Evolutionary conservation across 2,888 invertebrate species (phyloP), one percentile per base, ranked within the genome.

Genomic region (Cephus spinipes): DNA sequence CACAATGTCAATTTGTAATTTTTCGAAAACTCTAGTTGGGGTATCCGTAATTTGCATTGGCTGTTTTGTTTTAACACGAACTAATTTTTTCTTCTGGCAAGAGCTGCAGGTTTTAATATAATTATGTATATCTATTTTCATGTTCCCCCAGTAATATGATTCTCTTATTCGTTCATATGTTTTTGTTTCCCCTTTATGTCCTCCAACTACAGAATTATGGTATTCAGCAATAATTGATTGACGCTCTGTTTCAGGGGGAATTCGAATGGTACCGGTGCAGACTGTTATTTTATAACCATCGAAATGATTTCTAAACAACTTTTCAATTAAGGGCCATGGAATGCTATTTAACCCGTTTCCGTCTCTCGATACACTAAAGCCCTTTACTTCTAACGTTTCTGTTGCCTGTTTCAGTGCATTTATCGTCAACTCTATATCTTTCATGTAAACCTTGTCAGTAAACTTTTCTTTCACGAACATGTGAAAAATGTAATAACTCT

Each of bases 41-140:
- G 83, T 77, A 12, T 79, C 79, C 1, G 82, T 81, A 30, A 79
- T 76, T 11, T 76, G 74, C 80, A 86, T 77, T 3, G 85, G 83
- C 30, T 79, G 78, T 71, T 55, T 73, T 12, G 79, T 74, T 76
- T 79, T 77, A 1, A 71, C 69, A 76, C 80, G 11, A 12, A 79
- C 80, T 12, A 82, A 77, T 80, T 85, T 82, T 76, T 83, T 83
- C 30, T 74, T 33, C 71, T 84, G 82, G 77, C 85, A 86, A 0
- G 35, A 33, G 1, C 76, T 36, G 74, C 85, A 85, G 0, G n/a
- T 73, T 40, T 76, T 68, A 9, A 1, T 32, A 32, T 32, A 32
- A 32, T 32, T 32, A 32, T 83, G 76, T 4, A 69, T 11, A n/a
- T n/a, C n/a, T n/a, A n/a, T n/a, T n/a, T n/a, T n/a, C n/a, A n/a